A percentile compares a stretch with the other conserved stretches of the same genome.
These are phyloP conservation scores for Orthosia gracilis DNA, from an alignment of 2,888 invertebrate species.

Conservation along the genomic window DNA sequence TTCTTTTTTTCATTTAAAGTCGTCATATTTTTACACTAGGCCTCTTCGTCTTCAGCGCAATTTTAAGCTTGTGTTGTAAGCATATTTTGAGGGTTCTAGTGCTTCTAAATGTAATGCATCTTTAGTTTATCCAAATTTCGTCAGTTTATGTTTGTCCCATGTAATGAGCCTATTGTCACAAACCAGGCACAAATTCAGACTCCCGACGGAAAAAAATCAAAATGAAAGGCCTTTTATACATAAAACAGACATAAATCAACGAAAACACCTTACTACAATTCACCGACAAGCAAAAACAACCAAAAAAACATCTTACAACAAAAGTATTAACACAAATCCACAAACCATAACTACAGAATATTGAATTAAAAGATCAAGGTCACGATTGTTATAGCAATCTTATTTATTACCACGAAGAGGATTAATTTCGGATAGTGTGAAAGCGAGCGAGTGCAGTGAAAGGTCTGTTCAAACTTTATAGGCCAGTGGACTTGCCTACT, in stretches of 20 bases:
- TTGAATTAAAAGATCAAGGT: slow-evolving; percentile 55
- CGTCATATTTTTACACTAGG: too few species aligned
- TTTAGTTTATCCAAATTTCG: too few species aligned
- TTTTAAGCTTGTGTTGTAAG: too few species aligned
- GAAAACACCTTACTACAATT: background rate
- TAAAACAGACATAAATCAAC: background rate
- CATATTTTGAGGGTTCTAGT: too few species aligned
- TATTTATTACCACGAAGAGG: slow-evolving; percentile 21
- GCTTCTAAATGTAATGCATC: too few species aligned
- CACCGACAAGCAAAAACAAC: background rate
- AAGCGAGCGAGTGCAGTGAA: slow-evolving; percentile 59
- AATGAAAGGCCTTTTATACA: background rate
- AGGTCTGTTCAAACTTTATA: slow-evolving; percentile 52
- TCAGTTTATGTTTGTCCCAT: too few species aligned
- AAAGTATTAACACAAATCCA: background rate
- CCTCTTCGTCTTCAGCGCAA: too few species aligned
- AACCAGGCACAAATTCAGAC: too few species aligned
- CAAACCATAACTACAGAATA: slow-evolving; percentile 18
- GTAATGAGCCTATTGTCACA: too few species aligned
- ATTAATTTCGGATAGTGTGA: slow-evolving; percentile 52
- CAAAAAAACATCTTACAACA: background rate
- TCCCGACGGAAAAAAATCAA: too few species aligned
- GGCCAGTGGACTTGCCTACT: slow-evolving; percentile 54
- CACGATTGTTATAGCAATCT: slow-evolving; percentile 41
- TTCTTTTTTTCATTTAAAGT: too few species aligned